Evolutionary conservation across 2,888 invertebrate genomes (phyloP), one percentile per base, ranked within the genome.

Genomic region (Megastigmus dorsalis): DNA sequence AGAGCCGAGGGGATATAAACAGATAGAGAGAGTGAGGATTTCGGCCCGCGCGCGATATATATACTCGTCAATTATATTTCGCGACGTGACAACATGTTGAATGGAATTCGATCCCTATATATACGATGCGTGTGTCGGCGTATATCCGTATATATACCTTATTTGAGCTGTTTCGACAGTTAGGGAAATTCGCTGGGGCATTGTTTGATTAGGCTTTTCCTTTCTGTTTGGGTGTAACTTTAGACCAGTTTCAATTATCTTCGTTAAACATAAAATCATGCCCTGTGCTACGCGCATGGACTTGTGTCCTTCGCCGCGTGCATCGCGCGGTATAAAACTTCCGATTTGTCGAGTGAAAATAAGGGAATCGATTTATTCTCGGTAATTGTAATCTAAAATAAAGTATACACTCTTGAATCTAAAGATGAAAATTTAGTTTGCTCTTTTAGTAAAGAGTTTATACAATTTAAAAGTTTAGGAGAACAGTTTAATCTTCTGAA

Each of bases 211-310:
- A 41, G 41, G 52, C 43, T 59, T 62, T 52, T 69, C 52, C 60
- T 62, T 54, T 69, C 54, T 65, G 48, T 57, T 50, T 60, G 50
- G 41, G 9, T 41, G 68, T 50, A 69, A 69, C 59, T 60, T 69
- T 60, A 60, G 59, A 60, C 33, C 59, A 6, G 50, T 60, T 69
- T 69, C 68, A 60, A 69, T 69, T 69, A 69, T 59, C 67, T 68
- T 59, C 57, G 67, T 68, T 68, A 68, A 48, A 68, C 48, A 68
- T 48, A 48, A 57, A 67, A 45, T n/a, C n/a, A n/a, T n/a, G n/a
- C n/a, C n/a, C n/a, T n/a, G n/a, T n/a, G n/a, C n/a, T n/a, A n/a
- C n/a, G n/a, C n/a, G n/a, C n/a, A n/a, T n/a, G n/a, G n/a, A n/a
- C n/a, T n/a, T n/a, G n/a, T n/a, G n/a, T n/a, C n/a, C n/a, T n/a